phyloP scores from a whole-genome alignment of 1,140 invertebrate genomes.

The Vanessa tameamea region DNA sequence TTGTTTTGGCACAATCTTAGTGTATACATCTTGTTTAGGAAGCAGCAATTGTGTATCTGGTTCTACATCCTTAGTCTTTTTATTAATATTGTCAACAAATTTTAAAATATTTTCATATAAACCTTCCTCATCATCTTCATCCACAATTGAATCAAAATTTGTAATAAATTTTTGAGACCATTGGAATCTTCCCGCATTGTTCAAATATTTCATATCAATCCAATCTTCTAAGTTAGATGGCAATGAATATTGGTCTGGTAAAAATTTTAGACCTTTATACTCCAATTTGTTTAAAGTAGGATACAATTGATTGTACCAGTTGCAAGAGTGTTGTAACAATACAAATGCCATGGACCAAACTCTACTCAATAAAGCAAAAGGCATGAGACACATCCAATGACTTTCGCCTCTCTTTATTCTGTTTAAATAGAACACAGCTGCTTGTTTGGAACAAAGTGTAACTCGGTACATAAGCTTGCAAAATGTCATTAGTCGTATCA shows the following conservation, averaged over 20 bases:
- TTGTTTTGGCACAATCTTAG: conserved; percentile 9
- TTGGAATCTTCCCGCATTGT: conserved; percentile 62
- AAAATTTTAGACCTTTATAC: conserved; percentile 76
- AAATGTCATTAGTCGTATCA: conserved; percentile 81
- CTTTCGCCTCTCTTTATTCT: conserved; percentile 81
- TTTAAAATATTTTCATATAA: conserved; percentile 60
- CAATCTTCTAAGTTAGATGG: conserved; percentile 78
- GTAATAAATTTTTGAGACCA: conserved; percentile 59
- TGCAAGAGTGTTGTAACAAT: conserved; percentile 75
- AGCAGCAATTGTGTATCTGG: conserved; percentile 26
- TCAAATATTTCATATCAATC: conserved; percentile 77
- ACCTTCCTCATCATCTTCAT: conserved; percentile 52
- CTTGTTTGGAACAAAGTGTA: conserved; percentile 71
- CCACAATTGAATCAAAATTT: conserved; percentile 45
- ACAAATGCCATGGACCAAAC: conserved; percentile 81
- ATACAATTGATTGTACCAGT: conserved; percentile 80
- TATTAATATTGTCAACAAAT: conserved; percentile 63
- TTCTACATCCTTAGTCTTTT: conserved; percentile 35
- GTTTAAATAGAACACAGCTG: conserved; percentile 78
- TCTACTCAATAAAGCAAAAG: conserved; percentile 80
- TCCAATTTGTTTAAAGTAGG: conserved; percentile 68
- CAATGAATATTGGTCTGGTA: conserved; percentile 74
- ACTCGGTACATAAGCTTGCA: conserved; percentile 81
- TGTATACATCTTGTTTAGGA: conserved; percentile 22
- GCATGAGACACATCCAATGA: conserved; percentile 80